These are phyloP conservation scores for Papilio polytes DNA, from an alignment of 1,140 invertebrate species.

Conservation along the genomic window DNA sequence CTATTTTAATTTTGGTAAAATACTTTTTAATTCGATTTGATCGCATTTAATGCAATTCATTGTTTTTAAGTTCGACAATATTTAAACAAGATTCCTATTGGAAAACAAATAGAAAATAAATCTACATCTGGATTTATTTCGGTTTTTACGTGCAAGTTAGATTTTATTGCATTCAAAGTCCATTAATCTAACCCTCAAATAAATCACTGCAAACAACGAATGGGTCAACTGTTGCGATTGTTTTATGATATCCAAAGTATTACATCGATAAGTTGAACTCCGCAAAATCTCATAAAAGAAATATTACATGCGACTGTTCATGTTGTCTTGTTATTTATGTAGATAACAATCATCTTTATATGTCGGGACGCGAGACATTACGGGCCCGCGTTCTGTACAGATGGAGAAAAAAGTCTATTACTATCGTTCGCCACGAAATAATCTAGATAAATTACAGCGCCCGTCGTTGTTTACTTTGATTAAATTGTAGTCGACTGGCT, in stretches of 20 bases:
- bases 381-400: slow-evolving; percentile 56
- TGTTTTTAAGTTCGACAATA: background rate
- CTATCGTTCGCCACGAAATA: slow-evolving; percentile 79
- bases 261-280: slow-evolving; percentile 58
- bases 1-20: background rate
- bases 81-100: slow-evolving; percentile 32
- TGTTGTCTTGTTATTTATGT: slow-evolving; percentile 55
- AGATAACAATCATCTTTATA: slow-evolving; percentile 71
- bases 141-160: slow-evolving; percentile 47
- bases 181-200: slow-evolving; percentile 63
- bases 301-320: slow-evolving; percentile 40
- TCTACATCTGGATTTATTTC: background rate
- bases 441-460: slow-evolving; percentile 82
- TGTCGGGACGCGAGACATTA: slow-evolving; percentile 60
- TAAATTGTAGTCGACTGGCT: slow-evolving; percentile 82
- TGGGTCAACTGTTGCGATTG: slow-evolving; percentile 68
- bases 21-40: background rate
- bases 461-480: slow-evolving; percentile 82
- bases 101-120: slow-evolving; percentile 24
- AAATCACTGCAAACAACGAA: slow-evolving; percentile 59
- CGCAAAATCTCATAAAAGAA: slow-evolving; percentile 41
- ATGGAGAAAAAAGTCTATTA: slow-evolving; percentile 78
- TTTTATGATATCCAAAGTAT: slow-evolving; percentile 59
- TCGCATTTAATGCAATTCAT: background rate
- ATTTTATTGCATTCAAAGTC: slow-evolving; percentile 62